phyloP scores from a whole-genome alignment of 1,140 invertebrate genomes.

The Aphidius gifuensis region DNA sequence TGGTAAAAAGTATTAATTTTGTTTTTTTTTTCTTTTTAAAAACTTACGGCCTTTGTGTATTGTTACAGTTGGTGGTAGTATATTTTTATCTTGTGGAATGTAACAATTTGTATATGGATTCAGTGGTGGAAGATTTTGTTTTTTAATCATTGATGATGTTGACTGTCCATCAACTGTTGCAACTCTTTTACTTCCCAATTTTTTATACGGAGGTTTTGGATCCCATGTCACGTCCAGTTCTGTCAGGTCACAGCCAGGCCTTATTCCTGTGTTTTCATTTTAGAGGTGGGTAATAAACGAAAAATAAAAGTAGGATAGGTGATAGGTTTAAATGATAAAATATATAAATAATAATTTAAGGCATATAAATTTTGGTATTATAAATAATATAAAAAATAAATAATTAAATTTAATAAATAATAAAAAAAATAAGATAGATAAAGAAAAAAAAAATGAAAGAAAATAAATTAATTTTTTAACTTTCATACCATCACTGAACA shows the following conservation, averaged over 20 bases:
- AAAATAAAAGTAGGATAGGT: constrained; percentile 44
- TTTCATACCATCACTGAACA: constrained; percentile 80
- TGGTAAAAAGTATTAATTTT: constrained; percentile 4
- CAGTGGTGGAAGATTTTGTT: constrained; percentile 50
- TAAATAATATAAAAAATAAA: constrained; percentile 14
- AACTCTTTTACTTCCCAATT: constrained; percentile 43
- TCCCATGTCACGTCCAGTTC: constrained; percentile 65
- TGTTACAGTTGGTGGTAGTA: constrained; percentile 59
- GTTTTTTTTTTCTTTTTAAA: not conserved
- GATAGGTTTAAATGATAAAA: not conserved
- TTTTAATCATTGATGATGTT: constrained; percentile 38
- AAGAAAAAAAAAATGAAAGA: no score
- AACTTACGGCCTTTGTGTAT: constrained; percentile 58
- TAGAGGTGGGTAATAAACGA: constrained; percentile 48
- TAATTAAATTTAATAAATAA: constrained; percentile 5
- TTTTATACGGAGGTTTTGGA: constrained; percentile 42
- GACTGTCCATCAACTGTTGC: constrained; percentile 43
- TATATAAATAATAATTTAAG: constrained; percentile 18
- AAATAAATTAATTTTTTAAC: constrained; percentile 11
- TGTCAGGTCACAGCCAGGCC: constrained; percentile 84
- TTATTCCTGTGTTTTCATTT: constrained; percentile 61
- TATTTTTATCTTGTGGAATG: constrained; percentile 56
- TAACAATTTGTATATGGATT: constrained; percentile 59
- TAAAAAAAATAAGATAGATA: not conserved
- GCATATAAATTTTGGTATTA: not conserved